Percentiles rank a stretch among this genome's conserved stretches.
phyloP scores from a whole-genome alignment of 64 coral and sea anemone species.

The Porites australiensis region DNA sequence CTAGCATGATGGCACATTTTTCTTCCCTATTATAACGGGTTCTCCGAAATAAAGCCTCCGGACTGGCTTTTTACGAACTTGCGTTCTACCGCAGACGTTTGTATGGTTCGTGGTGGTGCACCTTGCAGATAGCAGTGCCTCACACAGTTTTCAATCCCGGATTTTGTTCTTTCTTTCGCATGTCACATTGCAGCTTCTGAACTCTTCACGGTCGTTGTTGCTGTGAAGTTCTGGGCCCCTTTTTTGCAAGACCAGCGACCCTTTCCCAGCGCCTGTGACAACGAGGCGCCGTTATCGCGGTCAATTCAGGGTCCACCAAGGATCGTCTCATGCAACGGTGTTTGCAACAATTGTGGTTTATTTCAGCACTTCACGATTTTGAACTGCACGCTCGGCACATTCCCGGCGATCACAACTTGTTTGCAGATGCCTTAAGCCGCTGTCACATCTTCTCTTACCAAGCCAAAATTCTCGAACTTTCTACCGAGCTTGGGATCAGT shows the following conservation, averaged over 20 bases:
- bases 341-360: slow-evolving; percentile 24
- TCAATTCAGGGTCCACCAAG: slow-evolving; percentile 1
- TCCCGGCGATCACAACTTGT: slow-evolving; percentile 4
- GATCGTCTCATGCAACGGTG: slow-evolving; percentile 18
- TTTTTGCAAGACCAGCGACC: not conserved
- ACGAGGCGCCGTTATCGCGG: not conserved
- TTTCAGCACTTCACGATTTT: not conserved
- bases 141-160: not conserved
- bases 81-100: not conserved
- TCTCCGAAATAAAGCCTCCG: no score
- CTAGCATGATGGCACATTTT: not conserved
- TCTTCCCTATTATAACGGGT: no score
- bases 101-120: not conserved
- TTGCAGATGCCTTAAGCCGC: not conserved
- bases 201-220: slow-evolving; percentile 25
- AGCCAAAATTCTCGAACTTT: no score
- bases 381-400: not conserved
- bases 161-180: not conserved
- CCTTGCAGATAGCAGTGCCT: not conserved
- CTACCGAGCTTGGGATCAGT: no score
- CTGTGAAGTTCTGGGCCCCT: slow-evolving; percentile 14
- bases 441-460: not conserved
- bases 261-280: not conserved
- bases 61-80: no score
- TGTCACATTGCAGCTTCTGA: slow-evolving; percentile 23